Evolutionary conservation across 2,797 vertebrate species (phyloP), one percentile per base, ranked within the genome.

Genomic region (Semotilus atromaculatus): DNA sequence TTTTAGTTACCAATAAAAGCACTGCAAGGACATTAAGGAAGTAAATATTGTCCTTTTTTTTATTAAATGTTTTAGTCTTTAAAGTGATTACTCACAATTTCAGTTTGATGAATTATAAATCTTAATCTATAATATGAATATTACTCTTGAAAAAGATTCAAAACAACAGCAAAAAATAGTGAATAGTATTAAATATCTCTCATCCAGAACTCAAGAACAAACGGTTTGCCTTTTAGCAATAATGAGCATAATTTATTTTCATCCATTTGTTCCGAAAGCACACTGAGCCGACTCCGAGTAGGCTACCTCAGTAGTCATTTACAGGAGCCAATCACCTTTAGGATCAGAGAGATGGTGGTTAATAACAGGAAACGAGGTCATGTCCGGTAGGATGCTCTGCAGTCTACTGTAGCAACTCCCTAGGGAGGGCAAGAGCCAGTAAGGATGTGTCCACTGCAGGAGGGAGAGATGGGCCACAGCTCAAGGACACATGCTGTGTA

Each of bases 401-500:
- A 78, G 80, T 79, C 78, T 74, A 86, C 88, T 58, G 73, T 89
- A 86, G 86, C 76, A 83, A 86, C 53, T 88, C 88, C 85, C 62
- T 16, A 31, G 87, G 68, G 88, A 86, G 58, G 40, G 21, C 73
- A 70, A 84, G 89, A 88, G 85, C 85, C 78, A 62, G 83, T 85
- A 55, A 90, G 91, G 90, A 91, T 87, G 90, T 90, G 89, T 87
- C 82, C 76, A 36, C 79, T n/a, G 71, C 31, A 48, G 40, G 38
- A 78, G 70, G 81, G 62, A 82, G 87, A 83, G 21, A 36, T 34
- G 9, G 76, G 29, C 70, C n/a, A 45, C 68, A 38, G 66, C 64
- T 85, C 86, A 90, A 86, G 87, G 88, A 85, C 55, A 36, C 21
- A n/a, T 79, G 51, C 45, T 38, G 36, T 38, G n/a, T n/a, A n/a